Base-by-base conservation (phyloP, 2,797 vertebrate species). In the Atherinosoma microstoma region DNA sequence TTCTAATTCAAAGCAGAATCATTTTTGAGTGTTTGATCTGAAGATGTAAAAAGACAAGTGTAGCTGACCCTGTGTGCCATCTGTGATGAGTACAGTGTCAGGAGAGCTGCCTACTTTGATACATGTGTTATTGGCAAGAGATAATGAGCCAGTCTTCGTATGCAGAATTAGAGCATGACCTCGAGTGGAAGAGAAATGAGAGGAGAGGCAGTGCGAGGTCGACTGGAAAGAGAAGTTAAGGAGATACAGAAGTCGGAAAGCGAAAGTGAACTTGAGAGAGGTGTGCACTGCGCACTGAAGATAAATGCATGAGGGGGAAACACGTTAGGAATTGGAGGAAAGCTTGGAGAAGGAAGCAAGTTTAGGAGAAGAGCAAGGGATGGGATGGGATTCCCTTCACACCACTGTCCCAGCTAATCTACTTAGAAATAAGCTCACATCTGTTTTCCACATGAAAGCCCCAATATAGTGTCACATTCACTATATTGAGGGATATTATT, bases 361-460 rank as follows among this genome's bases (percentile, higher is more conserved):
- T 84, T 80, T 75, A 40, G n/a, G 36, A 36, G 53, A 67, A 38
- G 64, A 73, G 62, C 65, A 63, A 76, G 85, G 59, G 61, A 70
- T 53, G 85, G 59, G 61, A 70, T 53, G 78, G 74, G 77, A 84
- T 90, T 89, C 82, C 84, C 83, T 89, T 91, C 90, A 92, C 88
- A 88, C 83, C 79, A 77, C 79, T 82, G 85, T 84, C 88, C 81
- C 80, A 69, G 84, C 86, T 92, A 93, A 93, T 92, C 90, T 83
- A 75, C 73, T 93, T 91, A 91, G 80, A 84, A 90, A 88, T 84
- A 86, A 90, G 84, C 87, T 91, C 74, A 82, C 89, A 89, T 89
- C 85, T 86, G 85, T 89, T 90, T 84, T 78, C 75, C 56, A 79
- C 83, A 92, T 80, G 84, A 87, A 89, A 80, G 80, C 73, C 65